A percentile compares a stretch with the other conserved stretches of the same genome.
Conservation (phyloP, 2,888 invertebrate species). For the Lasius platythorax region DNA sequence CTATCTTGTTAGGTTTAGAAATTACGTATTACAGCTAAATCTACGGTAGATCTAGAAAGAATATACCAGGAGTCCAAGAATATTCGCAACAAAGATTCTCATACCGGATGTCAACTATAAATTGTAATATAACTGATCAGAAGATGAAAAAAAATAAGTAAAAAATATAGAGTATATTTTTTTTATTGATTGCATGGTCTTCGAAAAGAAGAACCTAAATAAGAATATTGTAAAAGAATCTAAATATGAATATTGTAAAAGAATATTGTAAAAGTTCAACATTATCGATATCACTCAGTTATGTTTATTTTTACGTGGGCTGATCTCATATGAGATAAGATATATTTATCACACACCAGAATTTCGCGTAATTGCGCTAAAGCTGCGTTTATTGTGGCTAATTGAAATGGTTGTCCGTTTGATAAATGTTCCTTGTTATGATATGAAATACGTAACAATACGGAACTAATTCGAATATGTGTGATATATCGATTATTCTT, state of each 20-base stretch:
- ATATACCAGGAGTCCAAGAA: not conserved
- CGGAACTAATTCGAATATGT: not conserved
- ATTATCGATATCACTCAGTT: not conserved
- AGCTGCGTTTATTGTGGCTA: not conserved
- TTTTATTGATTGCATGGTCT: not conserved
- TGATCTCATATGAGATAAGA: not conserved
- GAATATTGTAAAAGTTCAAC: not conserved
- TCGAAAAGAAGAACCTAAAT: not conserved
- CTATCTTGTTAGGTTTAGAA: constrained; percentile 17
- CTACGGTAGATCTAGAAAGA: not conserved
- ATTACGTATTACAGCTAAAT: constrained; percentile 15
- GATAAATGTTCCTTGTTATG: not conserved
- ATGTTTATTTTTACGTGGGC: not conserved
- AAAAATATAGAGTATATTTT: not conserved
- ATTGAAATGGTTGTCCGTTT: not conserved
- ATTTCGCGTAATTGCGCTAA: not conserved
- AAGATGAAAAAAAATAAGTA: not conserved
- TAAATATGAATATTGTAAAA: not conserved
- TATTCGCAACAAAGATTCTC: not conserved
- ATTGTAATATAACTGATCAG: not conserved
- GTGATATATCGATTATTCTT: not conserved
- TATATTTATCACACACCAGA: not conserved
- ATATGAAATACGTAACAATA: not conserved
- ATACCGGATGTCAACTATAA: not conserved
- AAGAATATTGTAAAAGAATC: not conserved